Percentiles rank a stretch among this genome's conserved stretches.
These are phyloP conservation scores for Bicyclus anynana DNA, from an alignment of 1,140 invertebrate species.

Conservation along the genomic window DNA sequence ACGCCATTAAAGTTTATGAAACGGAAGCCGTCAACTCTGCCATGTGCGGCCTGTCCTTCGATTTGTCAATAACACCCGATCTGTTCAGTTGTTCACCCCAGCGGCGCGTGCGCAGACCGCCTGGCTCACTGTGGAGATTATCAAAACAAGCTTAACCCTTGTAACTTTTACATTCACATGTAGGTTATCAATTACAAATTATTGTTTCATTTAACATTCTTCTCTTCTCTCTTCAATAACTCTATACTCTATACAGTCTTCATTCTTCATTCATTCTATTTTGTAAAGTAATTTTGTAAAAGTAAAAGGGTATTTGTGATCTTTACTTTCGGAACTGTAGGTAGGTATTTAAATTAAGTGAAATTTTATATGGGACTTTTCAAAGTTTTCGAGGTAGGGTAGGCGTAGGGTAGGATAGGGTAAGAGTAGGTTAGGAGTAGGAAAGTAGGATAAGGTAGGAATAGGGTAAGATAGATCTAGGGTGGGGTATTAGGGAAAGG, in stretches of 20 bases:
- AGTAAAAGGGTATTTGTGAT: too few species aligned
- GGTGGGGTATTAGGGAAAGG: too few species aligned
- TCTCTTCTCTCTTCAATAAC: not conserved
- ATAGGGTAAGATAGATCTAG: too few species aligned
- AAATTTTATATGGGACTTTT: too few species aligned
- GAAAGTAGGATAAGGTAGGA: too few species aligned
- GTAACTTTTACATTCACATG: constrained; percentile 22
- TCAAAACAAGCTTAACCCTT: constrained; percentile 32
- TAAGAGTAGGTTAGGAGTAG: too few species aligned
- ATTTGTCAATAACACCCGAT: constrained; percentile 62
- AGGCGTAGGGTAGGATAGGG: too few species aligned
- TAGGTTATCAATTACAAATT: constrained; percentile 17
- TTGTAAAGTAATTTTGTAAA: too few species aligned
- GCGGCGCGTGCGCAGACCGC: constrained; percentile 59
- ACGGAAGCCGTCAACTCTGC: constrained; percentile 63
- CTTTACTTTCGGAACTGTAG: too few species aligned
- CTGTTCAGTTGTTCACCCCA: not conserved
- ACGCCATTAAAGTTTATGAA: constrained; percentile 71
- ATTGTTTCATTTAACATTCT: constrained; percentile 25
- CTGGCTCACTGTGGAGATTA: constrained; percentile 25
- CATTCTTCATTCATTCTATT: too few species aligned
- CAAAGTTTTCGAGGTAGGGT: too few species aligned
- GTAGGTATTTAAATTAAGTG: too few species aligned
- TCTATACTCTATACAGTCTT: not conserved
- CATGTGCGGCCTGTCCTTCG: constrained; percentile 57